phyloP scores from a whole-genome alignment of 2,113 vertebrate species.

The Pelecanus crispus region DNA sequence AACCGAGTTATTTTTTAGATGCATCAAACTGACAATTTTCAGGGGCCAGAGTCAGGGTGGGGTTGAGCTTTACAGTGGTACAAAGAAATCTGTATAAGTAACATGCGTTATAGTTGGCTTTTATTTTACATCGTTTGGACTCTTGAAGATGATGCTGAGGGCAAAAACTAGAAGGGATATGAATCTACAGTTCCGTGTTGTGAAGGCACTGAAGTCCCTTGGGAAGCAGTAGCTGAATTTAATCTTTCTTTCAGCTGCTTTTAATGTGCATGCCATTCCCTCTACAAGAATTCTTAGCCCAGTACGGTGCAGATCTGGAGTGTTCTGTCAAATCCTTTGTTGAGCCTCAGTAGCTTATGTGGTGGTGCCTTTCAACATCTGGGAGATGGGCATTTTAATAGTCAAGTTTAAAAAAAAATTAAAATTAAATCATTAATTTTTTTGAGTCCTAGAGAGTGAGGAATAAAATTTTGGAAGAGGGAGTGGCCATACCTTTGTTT shows the following conservation, averaged over 20 bases:
- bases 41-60: neutral
- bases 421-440: neutral
- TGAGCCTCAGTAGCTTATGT: neutral
- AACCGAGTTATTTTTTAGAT: neutral
- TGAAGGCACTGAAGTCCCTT: neutral
- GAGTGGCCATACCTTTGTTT: neutral
- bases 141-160: neutral
- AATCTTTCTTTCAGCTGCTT: slow-evolving; percentile 35
- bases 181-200: neutral
- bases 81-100: neutral
- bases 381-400: neutral
- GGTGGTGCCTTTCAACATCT: neutral
- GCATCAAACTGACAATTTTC: neutral
- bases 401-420: neutral
- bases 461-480: neutral
- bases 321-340: neutral
- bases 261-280: neutral
- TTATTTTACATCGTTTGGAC: neutral
- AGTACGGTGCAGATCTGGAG: neutral
- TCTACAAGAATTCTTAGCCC: neutral
- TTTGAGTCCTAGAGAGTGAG: neutral
- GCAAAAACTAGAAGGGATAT: neutral
- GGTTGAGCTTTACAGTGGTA: neutral
- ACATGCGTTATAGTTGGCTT: neutral
- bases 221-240: slow-evolving; percentile 26